phyloP scores from a whole-genome alignment of 2,888 invertebrate genomes.

The Spialia ferax region DNA sequence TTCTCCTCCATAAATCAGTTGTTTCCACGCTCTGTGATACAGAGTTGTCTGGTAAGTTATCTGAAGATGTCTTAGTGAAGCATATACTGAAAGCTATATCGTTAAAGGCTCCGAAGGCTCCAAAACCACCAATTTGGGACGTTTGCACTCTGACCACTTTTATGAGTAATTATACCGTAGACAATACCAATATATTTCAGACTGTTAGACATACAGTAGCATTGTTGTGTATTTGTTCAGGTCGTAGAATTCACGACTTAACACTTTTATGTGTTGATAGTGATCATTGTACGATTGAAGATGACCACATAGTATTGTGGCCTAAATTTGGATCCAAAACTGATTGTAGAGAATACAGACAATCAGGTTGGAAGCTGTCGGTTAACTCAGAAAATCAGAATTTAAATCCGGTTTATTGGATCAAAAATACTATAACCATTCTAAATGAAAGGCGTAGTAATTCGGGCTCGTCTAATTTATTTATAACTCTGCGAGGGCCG shows the following conservation, averaged over 20 bases:
- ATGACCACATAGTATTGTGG: not conserved
- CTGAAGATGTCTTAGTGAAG: not conserved
- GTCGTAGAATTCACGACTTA: not conserved
- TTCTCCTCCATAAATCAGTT: not conserved
- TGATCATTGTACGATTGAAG: not conserved
- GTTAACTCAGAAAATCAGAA: slow-evolving; percentile 1
- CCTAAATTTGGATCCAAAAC: slow-evolving; percentile 1
- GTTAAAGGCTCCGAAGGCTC: not conserved
- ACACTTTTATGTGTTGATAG: not conserved
- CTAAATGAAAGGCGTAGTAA: not conserved
- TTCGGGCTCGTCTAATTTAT: not conserved
- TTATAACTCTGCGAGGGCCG: not conserved
- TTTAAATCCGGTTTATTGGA: not conserved
- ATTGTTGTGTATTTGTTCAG: not conserved
- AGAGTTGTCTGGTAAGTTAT: slow-evolving; percentile 1
- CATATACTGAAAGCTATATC: not conserved
- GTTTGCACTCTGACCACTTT: not conserved
- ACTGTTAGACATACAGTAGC: slow-evolving; percentile 1
- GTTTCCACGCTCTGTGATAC: slow-evolving; percentile 6
- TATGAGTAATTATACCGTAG: not conserved
- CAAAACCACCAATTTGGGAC: not conserved
- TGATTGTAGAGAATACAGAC: slow-evolving; percentile 4
- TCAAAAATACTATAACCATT: not conserved
- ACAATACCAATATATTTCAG: not conserved
- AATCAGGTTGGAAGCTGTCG: not conserved